Evolutionary conservation across 1,140 invertebrate genomes (phyloP).

Genomic region (Orussus abietinus): DNA sequence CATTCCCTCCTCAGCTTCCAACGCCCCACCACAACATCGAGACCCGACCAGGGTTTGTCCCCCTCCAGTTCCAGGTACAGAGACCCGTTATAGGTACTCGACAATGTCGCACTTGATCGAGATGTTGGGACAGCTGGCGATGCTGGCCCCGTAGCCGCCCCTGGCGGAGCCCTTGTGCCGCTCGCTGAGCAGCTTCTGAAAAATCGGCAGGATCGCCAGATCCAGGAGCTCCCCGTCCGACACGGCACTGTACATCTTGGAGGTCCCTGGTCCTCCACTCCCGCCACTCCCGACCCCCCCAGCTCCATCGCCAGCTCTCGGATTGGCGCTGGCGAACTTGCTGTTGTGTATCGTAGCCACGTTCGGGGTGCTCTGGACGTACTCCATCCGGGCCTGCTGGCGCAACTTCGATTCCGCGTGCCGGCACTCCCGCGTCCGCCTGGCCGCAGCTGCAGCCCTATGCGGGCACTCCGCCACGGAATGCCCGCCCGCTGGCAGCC

Average conservation of each 20-base stretch:
- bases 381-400: conserved; percentile 54
- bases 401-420: conserved; percentile 45
- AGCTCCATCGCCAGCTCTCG: conserved; percentile 8
- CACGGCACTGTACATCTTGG: conserved; percentile 72
- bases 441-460: conserved; percentile 28
- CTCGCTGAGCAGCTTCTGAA: conserved; percentile 83
- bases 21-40: too few relatives aligned
- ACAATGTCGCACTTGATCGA: conserved; percentile 95
- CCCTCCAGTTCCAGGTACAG: too few relatives aligned
- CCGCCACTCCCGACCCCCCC: not conserved
- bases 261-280: conserved; percentile 19
- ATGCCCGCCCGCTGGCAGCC: conserved; percentile 25
- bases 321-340: conserved; percentile 43
- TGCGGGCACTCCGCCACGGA: conserved; percentile 42
- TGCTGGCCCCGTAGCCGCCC: conserved; percentile 63
- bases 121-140: conserved; percentile 88
- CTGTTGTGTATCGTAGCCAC: conserved; percentile 52
- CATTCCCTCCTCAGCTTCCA: too few relatives aligned
- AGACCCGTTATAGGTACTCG: conserved; percentile 83
- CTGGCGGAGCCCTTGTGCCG: conserved; percentile 67
- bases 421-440: conserved; percentile 37
- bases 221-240: conserved; percentile 80
- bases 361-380: conserved; percentile 63
- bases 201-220: conserved; percentile 82
- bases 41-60: too few relatives aligned